Conservation (phyloP, 2,113 vertebrate genomes). For the Spea multiplicata region DNA sequence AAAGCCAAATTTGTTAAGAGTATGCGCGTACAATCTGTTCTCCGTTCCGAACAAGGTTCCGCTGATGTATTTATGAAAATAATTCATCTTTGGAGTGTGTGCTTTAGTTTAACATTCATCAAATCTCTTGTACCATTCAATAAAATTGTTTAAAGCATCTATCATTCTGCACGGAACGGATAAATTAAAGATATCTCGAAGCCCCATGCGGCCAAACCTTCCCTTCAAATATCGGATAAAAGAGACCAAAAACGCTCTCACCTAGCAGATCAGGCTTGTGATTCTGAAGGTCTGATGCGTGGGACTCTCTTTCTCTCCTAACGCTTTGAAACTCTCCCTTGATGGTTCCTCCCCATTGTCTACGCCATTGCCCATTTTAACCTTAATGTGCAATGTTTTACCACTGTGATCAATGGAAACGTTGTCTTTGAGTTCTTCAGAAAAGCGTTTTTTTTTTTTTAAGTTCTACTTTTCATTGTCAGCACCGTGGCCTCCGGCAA, state of each 20-base stretch:
- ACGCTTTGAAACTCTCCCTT: neutral
- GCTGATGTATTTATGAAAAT: neutral
- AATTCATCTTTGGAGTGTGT: neutral
- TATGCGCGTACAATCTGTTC: neutral
- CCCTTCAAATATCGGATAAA: neutral
- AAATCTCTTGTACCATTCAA: neutral
- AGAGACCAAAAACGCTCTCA: neutral
- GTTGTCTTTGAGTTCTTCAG: slow-evolving; percentile 22
- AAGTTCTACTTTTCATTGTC: slow-evolving; percentile 9
- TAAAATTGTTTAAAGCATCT: slow-evolving; percentile 6
- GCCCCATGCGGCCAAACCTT: neutral
- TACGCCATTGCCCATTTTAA: neutral
- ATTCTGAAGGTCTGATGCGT: neutral
- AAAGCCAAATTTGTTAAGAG: slow-evolving; percentile 10
- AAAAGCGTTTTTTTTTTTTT: slow-evolving; percentile 27
- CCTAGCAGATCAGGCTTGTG: neutral
- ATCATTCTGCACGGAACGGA: neutral
- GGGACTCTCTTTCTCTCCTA: neutral
- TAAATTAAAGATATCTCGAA: neutral
- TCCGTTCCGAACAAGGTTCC: neutral
- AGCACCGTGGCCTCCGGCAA: slow-evolving; percentile 19
- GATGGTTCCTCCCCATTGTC: slow-evolving; percentile 14
- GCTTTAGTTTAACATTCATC: neutral
- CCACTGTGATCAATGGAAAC: slow-evolving; percentile 26
- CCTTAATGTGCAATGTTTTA: neutral